Evolutionary conservation across 2,888 invertebrate species (phyloP).

Genomic region (Molorchus minor): DNA sequence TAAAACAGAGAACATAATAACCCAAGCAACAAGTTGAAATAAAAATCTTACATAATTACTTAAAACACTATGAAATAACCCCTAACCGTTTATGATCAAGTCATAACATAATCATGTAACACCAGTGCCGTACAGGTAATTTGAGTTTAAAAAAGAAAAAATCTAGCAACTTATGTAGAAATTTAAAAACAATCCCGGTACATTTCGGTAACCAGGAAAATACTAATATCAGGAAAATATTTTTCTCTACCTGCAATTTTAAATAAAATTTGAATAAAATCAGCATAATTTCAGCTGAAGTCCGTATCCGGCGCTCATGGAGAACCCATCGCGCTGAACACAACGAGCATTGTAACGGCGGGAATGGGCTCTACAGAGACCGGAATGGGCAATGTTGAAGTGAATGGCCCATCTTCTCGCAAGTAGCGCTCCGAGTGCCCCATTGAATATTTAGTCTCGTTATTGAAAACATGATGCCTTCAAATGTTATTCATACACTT

Average conservation of each 20-base stretch:
- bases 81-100: slow-evolving; percentile 58
- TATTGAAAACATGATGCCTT: slow-evolving; percentile 61
- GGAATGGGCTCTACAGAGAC: slow-evolving; percentile 60
- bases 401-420: slow-evolving; percentile 59
- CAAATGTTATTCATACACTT: slow-evolving; percentile 58
- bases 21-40: slow-evolving; percentile 55
- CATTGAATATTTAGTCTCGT: slow-evolving; percentile 62
- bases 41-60: slow-evolving; percentile 60
- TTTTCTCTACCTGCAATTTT: slow-evolving; percentile 48
- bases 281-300: slow-evolving; percentile 42
- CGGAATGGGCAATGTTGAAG: slow-evolving; percentile 60
- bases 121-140: slow-evolving; percentile 31
- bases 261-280: slow-evolving; percentile 53
- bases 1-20: slow-evolving; percentile 3
- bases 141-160: slow-evolving; percentile 12
- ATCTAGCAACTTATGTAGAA: slow-evolving; percentile 13
- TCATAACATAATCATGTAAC: slow-evolving; percentile 58
- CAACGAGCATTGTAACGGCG: slow-evolving; percentile 60
- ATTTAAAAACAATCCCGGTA: slow-evolving; percentile 31
- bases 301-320: slow-evolving; percentile 54
- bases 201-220: slow-evolving; percentile 20
- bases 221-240: slow-evolving; percentile 42
- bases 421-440: slow-evolving; percentile 58
- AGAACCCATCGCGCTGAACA: slow-evolving; percentile 56
- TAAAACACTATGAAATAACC: slow-evolving; percentile 57